Evolutionary conservation across 1,140 invertebrate species (phyloP), one percentile per base, ranked within the genome.

Genomic region (Muscidifurax raptorellus): DNA sequence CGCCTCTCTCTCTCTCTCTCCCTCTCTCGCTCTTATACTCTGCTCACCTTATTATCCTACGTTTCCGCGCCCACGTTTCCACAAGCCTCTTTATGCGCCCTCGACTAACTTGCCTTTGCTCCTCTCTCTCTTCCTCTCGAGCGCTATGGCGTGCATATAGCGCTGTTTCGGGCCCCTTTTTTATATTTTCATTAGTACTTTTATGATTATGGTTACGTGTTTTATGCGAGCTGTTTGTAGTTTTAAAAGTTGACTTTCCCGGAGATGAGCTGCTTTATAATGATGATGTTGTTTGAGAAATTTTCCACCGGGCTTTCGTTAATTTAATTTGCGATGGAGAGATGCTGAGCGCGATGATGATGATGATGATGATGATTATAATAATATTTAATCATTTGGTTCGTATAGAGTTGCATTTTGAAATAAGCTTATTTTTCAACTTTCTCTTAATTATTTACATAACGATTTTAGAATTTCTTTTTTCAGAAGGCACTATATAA

Each of bases 21-120:
- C 59, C 80, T 52, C 80, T 74, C 81, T 67, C 71, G 25, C 59
- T 82, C 67, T 47, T 27, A 18, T 25, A 32, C 9, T 36, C 10
- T 18, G 44, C 69, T 80, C 79, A 80, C 79, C 79, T 80, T 80
- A 80, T 80, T 80, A 80, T 80, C 79, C 79, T 72, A 18, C 36
- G 79, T 67, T 80, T 80, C 79, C 79, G 79, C 79, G 36, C 79
- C 79, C 59, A 27, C 64, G 36, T 79, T 30, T 10, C 25, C 25
- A 28, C 66, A 13, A 67, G 30, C 30, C 79, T 40, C 76, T 78
- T 64, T 64, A 78, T 59, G 12, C 52, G 36, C 76, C 30, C 59
- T 25, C 67, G 27, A 69, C 79, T 67, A 13, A 27, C 44, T 40
- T 71, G 4, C 32, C 44, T 28, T 74, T 44, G 3, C 28, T 40